These are phyloP conservation scores for Serranus cabrilla DNA, from an alignment of 2,797 vertebrate species.

Conservation along the genomic window DNA sequence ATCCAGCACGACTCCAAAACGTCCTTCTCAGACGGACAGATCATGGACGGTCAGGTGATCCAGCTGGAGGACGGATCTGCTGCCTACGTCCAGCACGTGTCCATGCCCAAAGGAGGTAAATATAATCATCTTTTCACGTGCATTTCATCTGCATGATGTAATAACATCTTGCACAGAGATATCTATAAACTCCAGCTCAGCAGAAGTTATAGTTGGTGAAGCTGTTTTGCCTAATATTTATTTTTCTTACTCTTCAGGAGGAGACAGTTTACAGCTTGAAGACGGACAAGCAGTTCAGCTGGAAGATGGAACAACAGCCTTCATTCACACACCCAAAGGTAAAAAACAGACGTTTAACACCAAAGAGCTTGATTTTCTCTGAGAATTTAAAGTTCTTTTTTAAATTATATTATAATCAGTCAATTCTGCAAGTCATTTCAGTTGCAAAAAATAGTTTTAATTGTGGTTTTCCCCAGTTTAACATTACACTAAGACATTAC, in stretches of 20 bases:
- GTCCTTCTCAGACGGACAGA: slow-evolving; percentile 91
- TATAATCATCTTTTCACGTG: not conserved
- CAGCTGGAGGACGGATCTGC: slow-evolving; percentile 98
- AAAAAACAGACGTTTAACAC: slow-evolving; percentile 13
- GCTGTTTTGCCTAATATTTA: not conserved
- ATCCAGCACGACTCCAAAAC: slow-evolving; percentile 96
- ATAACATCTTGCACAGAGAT: not conserved
- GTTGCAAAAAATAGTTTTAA: too few relatives aligned
- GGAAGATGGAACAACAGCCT: slow-evolving; percentile 98
- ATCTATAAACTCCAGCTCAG: not conserved
- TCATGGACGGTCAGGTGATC: slow-evolving; percentile 98
- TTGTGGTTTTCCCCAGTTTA: too few relatives aligned
- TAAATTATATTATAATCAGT: too few relatives aligned
- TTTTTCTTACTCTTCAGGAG: slow-evolving; percentile 74
- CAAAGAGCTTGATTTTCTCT: not conserved
- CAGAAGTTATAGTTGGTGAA: not conserved
- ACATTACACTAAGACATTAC: too few relatives aligned
- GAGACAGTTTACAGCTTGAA: slow-evolving; percentile 94
- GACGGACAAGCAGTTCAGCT: slow-evolving; percentile 98
- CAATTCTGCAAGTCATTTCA: too few relatives aligned
- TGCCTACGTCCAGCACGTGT: slow-evolving; percentile 96
- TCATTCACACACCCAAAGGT: slow-evolving; percentile 98
- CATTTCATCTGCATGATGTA: not conserved
- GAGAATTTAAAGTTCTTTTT: not conserved
- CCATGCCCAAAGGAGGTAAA: slow-evolving; percentile 94